These are phyloP conservation scores for Aptenodytes forsteri DNA, from an alignment of 2,113 vertebrate species.

Conservation along the genomic window DNA sequence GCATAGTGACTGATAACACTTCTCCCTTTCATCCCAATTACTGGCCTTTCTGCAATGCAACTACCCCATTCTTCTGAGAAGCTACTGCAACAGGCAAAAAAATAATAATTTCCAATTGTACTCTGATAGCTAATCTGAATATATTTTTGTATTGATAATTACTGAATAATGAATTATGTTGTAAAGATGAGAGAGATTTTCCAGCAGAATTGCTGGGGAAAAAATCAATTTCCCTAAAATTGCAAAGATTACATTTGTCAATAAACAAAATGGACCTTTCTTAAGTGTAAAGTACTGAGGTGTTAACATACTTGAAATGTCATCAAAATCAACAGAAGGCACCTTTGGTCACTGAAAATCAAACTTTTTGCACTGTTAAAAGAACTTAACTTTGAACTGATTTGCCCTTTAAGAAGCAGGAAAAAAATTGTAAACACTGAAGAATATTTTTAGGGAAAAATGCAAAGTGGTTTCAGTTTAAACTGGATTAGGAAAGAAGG, in stretches of 20 bases:
- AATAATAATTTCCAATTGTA: neutral
- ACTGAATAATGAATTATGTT: neutral
- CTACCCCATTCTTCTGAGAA: conserved; percentile 1
- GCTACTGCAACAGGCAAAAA: neutral
- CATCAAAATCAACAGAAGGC: neutral
- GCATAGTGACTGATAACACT: conserved; percentile 47
- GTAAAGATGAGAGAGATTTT: neutral
- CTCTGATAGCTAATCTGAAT: neutral
- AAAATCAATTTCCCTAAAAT: neutral
- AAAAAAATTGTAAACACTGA: neutral
- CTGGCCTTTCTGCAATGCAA: neutral
- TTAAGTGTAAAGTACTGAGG: neutral
- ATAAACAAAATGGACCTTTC: neutral
- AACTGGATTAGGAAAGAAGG: neutral
- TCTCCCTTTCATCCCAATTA: conserved; percentile 45
- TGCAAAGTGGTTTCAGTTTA: neutral
- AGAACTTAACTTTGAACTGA: neutral
- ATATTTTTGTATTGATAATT: neutral
- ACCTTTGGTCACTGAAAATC: neutral
- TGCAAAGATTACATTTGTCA: neutral
- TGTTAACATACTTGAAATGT: neutral
- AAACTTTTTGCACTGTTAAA: neutral
- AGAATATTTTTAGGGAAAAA: neutral
- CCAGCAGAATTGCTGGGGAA: neutral
- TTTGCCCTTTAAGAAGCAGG: neutral